Percentiles rank a stretch among this genome's conserved stretches.
Conservation (phyloP, 2,888 invertebrate genomes). For the Stomorhina lunata region DNA sequence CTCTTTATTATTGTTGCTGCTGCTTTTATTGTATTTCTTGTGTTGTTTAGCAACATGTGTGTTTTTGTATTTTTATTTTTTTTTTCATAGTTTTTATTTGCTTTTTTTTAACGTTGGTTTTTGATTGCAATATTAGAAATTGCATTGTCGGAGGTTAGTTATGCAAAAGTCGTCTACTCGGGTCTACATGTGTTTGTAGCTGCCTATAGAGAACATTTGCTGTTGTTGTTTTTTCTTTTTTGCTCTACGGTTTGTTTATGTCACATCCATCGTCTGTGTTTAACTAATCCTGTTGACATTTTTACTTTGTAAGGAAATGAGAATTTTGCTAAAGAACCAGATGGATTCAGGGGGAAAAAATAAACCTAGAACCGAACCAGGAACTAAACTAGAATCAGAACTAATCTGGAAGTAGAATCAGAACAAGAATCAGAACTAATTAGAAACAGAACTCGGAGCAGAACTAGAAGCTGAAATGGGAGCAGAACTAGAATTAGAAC, state of each 20-base stretch:
- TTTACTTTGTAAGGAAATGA: neutral
- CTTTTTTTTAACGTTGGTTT: slow-evolving; percentile 12
- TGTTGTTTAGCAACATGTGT: slow-evolving; percentile 60
- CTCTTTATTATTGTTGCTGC: slow-evolving; percentile 21
- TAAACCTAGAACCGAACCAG: no score
- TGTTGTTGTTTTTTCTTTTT: slow-evolving; percentile 5
- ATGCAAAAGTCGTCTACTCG: no score
- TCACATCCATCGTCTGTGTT: slow-evolving; percentile 21
- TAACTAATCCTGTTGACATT: slow-evolving; percentile 52
- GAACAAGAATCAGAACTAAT: no score
- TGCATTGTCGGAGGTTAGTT: slow-evolving; percentile 76
- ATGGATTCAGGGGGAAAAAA: neutral
- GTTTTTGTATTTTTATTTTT: slow-evolving; percentile 8
- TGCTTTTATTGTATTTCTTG: slow-evolving; percentile 18
- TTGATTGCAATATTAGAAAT: slow-evolving; percentile 61
- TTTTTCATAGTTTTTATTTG: slow-evolving; percentile 29
- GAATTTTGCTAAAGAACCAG: neutral
- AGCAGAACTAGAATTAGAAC: no score
- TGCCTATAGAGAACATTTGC: neutral
- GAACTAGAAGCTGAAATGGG: no score
- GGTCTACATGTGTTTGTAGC: neutral
- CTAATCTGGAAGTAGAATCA: no score
- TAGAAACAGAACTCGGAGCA: no score
- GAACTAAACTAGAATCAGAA: no score
- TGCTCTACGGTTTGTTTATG: slow-evolving; percentile 10